Evolutionary conservation across 2,113 vertebrate species (phyloP).

Genomic region (Pomatorhinus ruficollis): DNA sequence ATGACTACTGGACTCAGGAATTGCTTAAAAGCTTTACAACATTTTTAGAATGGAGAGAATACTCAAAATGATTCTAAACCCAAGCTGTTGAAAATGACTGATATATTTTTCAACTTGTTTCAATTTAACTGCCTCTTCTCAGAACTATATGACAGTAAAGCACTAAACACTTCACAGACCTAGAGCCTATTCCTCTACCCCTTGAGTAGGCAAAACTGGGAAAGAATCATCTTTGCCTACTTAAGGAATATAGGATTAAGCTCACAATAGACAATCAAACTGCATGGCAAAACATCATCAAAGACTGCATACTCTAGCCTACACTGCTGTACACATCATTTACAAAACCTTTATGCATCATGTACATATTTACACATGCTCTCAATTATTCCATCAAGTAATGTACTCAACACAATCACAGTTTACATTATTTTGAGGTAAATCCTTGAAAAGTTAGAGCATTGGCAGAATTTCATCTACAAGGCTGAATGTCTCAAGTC

Average conservation of each 20-base stretch:
- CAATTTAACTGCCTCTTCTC: background rate
- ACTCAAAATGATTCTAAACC: background rate
- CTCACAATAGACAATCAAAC: background rate
- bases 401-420: slow-evolving; percentile 37
- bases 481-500: background rate
- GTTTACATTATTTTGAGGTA: slow-evolving; percentile 57
- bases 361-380: slow-evolving; percentile 61
- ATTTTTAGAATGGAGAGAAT: background rate
- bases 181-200: background rate
- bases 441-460: slow-evolving; percentile 25
- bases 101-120: background rate
- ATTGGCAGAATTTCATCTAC: background rate
- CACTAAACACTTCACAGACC: background rate
- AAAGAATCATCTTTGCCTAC: background rate
- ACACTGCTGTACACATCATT: slow-evolving; percentile 42
- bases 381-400: slow-evolving; percentile 35
- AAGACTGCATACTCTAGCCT: background rate
- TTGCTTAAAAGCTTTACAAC: background rate
- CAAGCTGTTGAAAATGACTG: background rate
- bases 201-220: background rate
- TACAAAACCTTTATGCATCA: slow-evolving; percentile 26
- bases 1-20: background rate
- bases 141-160: background rate
- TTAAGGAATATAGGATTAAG: background rate
- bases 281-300: background rate